Evolutionary conservation across 2,888 invertebrate species (phyloP).

Genomic region (Acleris cristana): DNA sequence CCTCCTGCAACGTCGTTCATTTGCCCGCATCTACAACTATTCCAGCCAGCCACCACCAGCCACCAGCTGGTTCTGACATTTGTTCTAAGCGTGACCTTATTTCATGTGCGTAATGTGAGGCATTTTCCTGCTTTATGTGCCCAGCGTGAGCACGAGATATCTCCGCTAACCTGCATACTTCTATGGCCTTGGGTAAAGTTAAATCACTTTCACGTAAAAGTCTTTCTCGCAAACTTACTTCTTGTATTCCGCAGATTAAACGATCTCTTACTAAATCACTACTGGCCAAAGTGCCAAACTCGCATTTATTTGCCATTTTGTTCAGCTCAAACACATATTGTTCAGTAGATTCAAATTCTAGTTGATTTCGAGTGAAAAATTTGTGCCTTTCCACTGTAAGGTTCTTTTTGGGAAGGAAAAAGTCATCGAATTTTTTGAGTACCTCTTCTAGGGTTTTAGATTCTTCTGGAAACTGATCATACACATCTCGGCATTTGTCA

Average conservation of each 20-base stretch:
- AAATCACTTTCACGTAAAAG: constrained; percentile 40
- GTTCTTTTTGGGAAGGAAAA: constrained; percentile 41
- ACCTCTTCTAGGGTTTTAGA: constrained; percentile 23
- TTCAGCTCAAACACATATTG: constrained; percentile 42
- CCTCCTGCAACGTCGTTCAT: not conserved
- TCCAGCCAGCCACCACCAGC: too few relatives aligned
- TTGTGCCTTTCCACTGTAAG: constrained; percentile 40
- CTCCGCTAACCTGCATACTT: constrained; percentile 39
- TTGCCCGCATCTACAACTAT: not conserved
- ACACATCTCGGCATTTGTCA: constrained; percentile 39
- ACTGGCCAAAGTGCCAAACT: constrained; percentile 40
- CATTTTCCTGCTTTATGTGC: constrained; percentile 26
- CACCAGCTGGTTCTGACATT: not conserved
- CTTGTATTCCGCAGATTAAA: constrained; percentile 43
- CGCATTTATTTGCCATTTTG: constrained; percentile 41
- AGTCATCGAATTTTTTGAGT: constrained; percentile 38
- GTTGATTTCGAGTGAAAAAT: constrained; percentile 34
- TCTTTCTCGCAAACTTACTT: constrained; percentile 38
- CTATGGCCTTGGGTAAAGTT: constrained; percentile 37
- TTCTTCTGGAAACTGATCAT: constrained; percentile 32
- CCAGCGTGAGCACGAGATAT: constrained; percentile 38
- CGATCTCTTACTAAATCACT: constrained; percentile 40
- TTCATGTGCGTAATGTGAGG: not conserved
- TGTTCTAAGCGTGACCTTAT: not conserved
- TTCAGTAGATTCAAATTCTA: constrained; percentile 39